These are phyloP conservation scores for Onychomys leucogaster DNA, from an alignment of 2,797 vertebrate species.

Conservation along the genomic window DNA sequence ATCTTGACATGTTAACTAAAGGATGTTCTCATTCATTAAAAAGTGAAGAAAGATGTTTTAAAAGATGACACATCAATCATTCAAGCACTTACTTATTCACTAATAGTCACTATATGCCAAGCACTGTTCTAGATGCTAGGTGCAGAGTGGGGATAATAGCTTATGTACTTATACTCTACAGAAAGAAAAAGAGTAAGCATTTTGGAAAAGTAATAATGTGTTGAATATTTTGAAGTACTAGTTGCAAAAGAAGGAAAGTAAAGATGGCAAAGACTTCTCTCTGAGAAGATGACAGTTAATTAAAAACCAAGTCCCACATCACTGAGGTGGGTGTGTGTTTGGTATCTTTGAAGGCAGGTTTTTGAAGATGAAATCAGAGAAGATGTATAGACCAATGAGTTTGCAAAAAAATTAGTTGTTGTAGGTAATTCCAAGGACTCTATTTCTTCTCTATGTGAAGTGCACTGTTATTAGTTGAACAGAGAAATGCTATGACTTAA, in stretches of 20 bases:
- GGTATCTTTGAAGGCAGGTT: background rate
- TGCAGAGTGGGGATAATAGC: background rate
- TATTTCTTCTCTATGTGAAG: background rate
- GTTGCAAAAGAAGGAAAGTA: slow-evolving; percentile 20
- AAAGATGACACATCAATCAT: background rate
- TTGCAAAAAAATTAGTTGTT: background rate
- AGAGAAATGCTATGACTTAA: background rate
- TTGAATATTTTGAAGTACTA: background rate
- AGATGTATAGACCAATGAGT: background rate
- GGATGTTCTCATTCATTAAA: slow-evolving; percentile 1
- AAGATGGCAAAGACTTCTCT: background rate
- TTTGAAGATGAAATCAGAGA: slow-evolving; percentile 24
- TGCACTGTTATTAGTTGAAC: background rate
- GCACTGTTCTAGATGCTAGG: background rate
- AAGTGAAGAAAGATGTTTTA: slow-evolving; percentile 44
- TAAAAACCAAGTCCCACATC: background rate
- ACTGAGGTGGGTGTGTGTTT: background rate
- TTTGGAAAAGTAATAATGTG: background rate
- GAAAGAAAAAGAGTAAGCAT: background rate
- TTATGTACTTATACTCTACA: background rate
- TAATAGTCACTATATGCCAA: background rate
- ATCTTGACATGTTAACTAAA: slow-evolving; percentile 45
- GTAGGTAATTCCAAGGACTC: background rate
- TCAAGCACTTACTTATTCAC: background rate
- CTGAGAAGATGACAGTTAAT: background rate